Evolutionary conservation across 2,888 invertebrate species (phyloP).

Genomic region (Trichogramma dendrolimi): DNA sequence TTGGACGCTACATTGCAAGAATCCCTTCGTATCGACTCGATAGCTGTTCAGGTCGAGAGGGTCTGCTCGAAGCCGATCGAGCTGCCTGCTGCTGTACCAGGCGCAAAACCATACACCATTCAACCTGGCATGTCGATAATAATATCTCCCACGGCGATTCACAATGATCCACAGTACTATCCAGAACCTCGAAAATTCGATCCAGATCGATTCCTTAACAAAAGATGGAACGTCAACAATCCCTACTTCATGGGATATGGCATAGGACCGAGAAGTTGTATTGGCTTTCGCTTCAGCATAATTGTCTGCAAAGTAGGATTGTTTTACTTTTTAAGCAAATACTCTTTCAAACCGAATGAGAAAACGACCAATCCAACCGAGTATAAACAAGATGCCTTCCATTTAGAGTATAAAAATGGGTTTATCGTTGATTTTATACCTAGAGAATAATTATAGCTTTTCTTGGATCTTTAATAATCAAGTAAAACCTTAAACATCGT

Average conservation of each 20-base stretch:
- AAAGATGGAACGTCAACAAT: conserved; percentile 36
- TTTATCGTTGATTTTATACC: too few species aligned
- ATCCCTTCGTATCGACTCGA: conserved; percentile 38
- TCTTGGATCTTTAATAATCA: too few species aligned
- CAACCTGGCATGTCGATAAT: conserved; percentile 39
- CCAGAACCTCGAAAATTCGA: conserved; percentile 47
- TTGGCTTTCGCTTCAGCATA: conserved; percentile 40
- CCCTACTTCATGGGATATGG: conserved; percentile 47
- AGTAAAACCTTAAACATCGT: too few species aligned
- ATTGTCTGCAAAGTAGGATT: conserved; percentile 31
- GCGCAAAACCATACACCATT: conserved; percentile 37
- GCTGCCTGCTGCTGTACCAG: conserved; percentile 39
- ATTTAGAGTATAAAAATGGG: too few species aligned
- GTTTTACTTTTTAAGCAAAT: conserved; percentile 31
- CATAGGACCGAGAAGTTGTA: conserved; percentile 44
- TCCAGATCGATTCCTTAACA: conserved; percentile 47
- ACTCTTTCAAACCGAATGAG: conserved; percentile 6
- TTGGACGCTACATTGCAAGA: conserved; percentile 55
- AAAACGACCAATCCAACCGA: too few species aligned
- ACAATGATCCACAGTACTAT: conserved; percentile 45
- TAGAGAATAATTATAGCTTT: too few species aligned
- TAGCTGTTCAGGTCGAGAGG: conserved; percentile 37
- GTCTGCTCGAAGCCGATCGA: conserved; percentile 38
- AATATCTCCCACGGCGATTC: conserved; percentile 42
- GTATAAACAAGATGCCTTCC: too few species aligned